Conservation (phyloP, 1,140 invertebrate genomes). For the Apis florea region DNA sequence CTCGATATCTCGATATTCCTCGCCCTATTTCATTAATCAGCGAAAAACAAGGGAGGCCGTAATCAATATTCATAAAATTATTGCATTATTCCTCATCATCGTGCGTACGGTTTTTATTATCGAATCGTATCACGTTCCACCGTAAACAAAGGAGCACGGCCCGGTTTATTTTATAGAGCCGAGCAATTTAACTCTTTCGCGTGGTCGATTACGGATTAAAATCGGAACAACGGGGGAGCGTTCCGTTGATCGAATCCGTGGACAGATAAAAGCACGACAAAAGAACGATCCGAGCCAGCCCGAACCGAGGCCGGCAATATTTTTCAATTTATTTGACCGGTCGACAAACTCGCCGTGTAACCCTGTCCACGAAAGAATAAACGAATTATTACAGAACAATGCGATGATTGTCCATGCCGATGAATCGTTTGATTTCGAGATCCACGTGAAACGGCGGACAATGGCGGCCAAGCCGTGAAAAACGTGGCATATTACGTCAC, state of each 20-base stretch:
- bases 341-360: background rate
- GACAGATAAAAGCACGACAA: conserved; percentile 30
- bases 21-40: background rate
- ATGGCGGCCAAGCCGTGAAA: background rate
- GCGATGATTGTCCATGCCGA: background rate
- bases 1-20: too few relatives aligned
- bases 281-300: conserved; percentile 10
- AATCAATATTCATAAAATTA: background rate
- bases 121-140: background rate
- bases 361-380: conserved; percentile 12
- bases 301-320: conserved; percentile 8
- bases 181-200: conserved; percentile 24
- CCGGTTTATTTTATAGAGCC: background rate
- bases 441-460: background rate
- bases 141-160: background rate
- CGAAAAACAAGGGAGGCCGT: background rate
- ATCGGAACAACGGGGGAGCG: conserved; percentile 16
- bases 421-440: conserved; percentile 4
- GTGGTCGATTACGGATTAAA: conserved; percentile 21
- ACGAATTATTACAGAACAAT: conserved; percentile 47
- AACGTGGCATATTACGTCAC: conserved; percentile 17
- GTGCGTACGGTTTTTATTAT: conserved; percentile 2
- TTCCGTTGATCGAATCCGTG: conserved; percentile 19
- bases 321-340: conserved; percentile 33
- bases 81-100: background rate